Base-by-base conservation (phyloP, 2,113 vertebrate genomes). In the Gyps fulvus region DNA sequence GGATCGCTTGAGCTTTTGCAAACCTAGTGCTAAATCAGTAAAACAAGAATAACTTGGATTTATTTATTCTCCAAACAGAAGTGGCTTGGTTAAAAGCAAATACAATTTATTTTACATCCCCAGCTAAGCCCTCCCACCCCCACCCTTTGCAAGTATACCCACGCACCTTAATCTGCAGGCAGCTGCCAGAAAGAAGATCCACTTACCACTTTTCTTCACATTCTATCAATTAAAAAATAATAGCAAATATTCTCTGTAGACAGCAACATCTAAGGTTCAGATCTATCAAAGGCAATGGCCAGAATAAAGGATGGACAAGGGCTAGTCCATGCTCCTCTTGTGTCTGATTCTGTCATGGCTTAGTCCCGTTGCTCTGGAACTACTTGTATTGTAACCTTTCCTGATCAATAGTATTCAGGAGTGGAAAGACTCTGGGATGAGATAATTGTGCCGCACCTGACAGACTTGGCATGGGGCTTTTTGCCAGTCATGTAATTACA, bases 11-110 rank as follows among this genome's bases (percentile, higher is more conserved):
- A 54, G 21, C 20, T 81, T 62, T 34, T 36, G 27, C 65, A 45
- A 66, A 19, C 36, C 43, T 55, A n/a, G 7, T 21, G 43, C 63
- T 77, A 42, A 77, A 61, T 12, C 40, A 69, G 40, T 1, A 13
- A 59, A 67, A 31, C 3, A 7, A 82, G 18, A 79, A n/a, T 2
- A 55, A 47, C 26, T 71, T 27, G 1, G 34, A 61, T 90, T 84
- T 14, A 23, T 94, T 95, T 67, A 38, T 87, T 79, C 57, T 90
- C 66, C 6, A 54, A 45, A 85, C 6, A 59, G 11, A 65, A 89
- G 26, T 4, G 12, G 43, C 22, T 85, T 45, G n/a, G 49, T 82
- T 95, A n/a, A 45, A 95, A 95, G 93, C 89, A 76, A 91, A 79
- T 16, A 76, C 52, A 72, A 26, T 61, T 78, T 92, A 80, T 92